Evolutionary conservation across 2,113 vertebrate species (phyloP), one percentile per base, ranked within the genome.

Genomic region (Isichthys henryi): DNA sequence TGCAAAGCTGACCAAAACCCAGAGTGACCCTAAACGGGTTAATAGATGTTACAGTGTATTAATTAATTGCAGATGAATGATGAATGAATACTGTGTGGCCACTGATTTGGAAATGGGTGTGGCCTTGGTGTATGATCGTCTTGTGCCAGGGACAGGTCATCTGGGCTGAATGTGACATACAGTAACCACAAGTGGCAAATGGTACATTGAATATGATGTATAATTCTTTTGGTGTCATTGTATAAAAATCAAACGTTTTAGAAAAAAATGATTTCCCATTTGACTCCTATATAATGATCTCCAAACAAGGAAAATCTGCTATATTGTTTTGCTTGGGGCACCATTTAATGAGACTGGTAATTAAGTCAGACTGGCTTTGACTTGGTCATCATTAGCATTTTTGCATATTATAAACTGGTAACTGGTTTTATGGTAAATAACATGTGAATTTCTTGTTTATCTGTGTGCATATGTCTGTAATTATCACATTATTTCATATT

Each of bases 301-400:
- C 35, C 45, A 84, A 84, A 84, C 43, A 48, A 84, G 45, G 45
- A 19, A 21, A 46, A 43, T 84, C 45, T 84, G 43, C 82, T 84
- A 84, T 5, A 46, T 48, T 84, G 82, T 46, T 84, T 46, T 45
- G 82, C 82, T 11, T 84, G 82, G 5, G 82, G 82, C 82, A 48
- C 19, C 39, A 21, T 48, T 48, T 48, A 84, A 48, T 84, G 45
- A 84, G 45, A 66, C 3, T 83, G 80, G 21, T 46, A 83, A 83
- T 83, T 83, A 83, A 84, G 82, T 84, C 45, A 48, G 39, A 48
- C 82, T 48, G 39, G 9, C 82, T 83, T 83, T 83, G 80, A 7
- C 80, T 46, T 83, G 15, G 80, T 83, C 21, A 83, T 48, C 80
- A 82, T 82, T 82, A 83, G 80, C 45, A n/a, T 84, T 84, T 84